A percentile compares a stretch with the other conserved stretches of the same genome.
These are phyloP conservation scores for Acrocephalus arundinaceus DNA, from an alignment of 2,113 vertebrate genomes.

Conservation along the genomic window DNA sequence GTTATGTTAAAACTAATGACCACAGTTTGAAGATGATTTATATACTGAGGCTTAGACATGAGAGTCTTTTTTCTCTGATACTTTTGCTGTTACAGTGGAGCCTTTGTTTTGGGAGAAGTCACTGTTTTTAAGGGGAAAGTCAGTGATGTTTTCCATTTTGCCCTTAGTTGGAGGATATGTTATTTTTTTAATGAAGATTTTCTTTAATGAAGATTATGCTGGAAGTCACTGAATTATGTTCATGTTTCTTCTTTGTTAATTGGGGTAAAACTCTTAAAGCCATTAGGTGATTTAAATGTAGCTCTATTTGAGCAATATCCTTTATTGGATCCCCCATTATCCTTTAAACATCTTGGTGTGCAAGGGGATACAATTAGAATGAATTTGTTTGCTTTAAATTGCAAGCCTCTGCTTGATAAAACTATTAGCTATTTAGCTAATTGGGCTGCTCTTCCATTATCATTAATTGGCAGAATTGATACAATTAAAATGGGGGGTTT, in stretches of 20 bases:
- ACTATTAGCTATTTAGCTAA: constrained; percentile 85
- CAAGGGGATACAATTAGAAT: constrained; percentile 83
- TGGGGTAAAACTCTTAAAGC: constrained; percentile 79
- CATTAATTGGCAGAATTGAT: constrained; percentile 86
- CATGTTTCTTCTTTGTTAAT: constrained; percentile 81
- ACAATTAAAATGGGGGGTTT: constrained; percentile 82
- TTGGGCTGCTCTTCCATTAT: constrained; percentile 85
- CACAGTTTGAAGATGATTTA: constrained; percentile 60
- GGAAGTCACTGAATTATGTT: constrained; percentile 72
- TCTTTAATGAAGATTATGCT: constrained; percentile 55
- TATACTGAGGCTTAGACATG: constrained; percentile 14
- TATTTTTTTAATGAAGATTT: constrained; percentile 73
- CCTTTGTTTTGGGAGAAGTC: constrained; percentile 13
- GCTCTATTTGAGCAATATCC: constrained; percentile 77
- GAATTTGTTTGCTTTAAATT: constrained; percentile 87
- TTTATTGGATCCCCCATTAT: constrained; percentile 84
- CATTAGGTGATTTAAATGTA: constrained; percentile 82
- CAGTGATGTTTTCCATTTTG: constrained; percentile 24
- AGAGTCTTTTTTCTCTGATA: constrained; percentile 12
- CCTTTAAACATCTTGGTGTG: constrained; percentile 84
- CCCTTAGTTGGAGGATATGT: not conserved
- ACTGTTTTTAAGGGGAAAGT: not conserved
- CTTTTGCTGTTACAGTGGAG: constrained; percentile 9
- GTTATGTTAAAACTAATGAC: constrained; percentile 66
- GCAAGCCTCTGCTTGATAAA: constrained; percentile 84